Base-by-base conservation (phyloP, 1,140 invertebrate genomes). In the Cydia amplana region DNA sequence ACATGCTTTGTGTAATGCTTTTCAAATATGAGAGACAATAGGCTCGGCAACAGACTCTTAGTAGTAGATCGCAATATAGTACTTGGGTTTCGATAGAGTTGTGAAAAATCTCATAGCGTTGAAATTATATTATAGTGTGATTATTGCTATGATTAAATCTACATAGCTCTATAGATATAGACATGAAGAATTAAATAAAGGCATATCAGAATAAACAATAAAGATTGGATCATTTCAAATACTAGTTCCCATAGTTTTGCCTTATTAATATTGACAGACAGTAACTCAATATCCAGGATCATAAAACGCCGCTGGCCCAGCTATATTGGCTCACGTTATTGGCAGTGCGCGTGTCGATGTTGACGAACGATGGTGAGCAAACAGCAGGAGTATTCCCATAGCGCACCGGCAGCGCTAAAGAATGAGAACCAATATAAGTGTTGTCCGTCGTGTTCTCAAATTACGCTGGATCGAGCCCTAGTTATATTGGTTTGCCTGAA, bases 1-100 rank as follows among this genome's bases (percentile, higher is more conserved):
- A 77, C 65, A 83, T 79, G 77, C 81, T 85, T 82, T 86, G 85
- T 80, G 75, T 82, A 82, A 83, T 60, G 78, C 79, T 72, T 72
- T 72, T 60, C 72, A 67, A 74, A 78, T 80, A 75, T 76, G 77
- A 78, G 78, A 76, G 14, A 76, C 51, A 74, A 74, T 73, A 75
- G 73, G 28, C 65, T 73, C 43, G 55, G 46, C 76, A 70, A 51
- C 36, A 10, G 36, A 40, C 36, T 63, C 20, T 63, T 74, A 77
- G 55, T 23, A 9, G 20, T 60, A 60, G 55, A 60, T 23, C 7
- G 16, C 55, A 60, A 60, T 60, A 60, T 60, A 23, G 20, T 60
- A 60, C 20, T 23, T 60, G 9, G 18, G 9, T 23, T 60, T 23
- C 4, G 55, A 20, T 12, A 23, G 6, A 49, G 16, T 16, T 18